A percentile compares a stretch with the other conserved stretches of the same genome.
These are phyloP conservation scores for Sebastes oblongus DNA, from an alignment of 2,797 vertebrate genomes.

Conservation along the genomic window DNA sequence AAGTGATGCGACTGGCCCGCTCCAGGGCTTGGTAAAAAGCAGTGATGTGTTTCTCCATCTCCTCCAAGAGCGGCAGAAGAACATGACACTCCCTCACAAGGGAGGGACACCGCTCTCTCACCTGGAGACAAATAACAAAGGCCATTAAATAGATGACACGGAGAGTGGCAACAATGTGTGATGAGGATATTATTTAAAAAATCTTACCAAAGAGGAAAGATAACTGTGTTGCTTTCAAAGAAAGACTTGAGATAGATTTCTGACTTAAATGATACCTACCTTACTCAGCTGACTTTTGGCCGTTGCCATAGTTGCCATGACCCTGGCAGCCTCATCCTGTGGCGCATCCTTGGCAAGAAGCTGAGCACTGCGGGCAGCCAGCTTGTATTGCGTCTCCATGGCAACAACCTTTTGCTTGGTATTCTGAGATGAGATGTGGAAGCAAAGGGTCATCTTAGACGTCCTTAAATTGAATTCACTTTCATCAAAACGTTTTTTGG, in stretches of 20 bases:
- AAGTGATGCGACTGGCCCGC: conserved; percentile 86
- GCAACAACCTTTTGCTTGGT: conserved; percentile 91
- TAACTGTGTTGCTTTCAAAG: neutral
- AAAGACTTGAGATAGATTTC: neutral
- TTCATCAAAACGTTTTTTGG: conserved; percentile 14
- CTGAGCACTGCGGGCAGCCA: conserved; percentile 88
- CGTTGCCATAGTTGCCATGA: conserved; percentile 85
- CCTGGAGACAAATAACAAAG: conserved; percentile 74
- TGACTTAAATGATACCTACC: conserved; percentile 71
- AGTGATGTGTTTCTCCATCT: conserved; percentile 92
- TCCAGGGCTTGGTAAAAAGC: conserved; percentile 92
- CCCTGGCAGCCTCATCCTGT: conserved; percentile 88
- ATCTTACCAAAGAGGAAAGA: neutral
- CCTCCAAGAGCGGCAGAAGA: conserved; percentile 88
- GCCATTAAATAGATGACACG: neutral
- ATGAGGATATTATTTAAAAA: neutral
- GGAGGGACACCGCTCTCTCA: conserved; percentile 87
- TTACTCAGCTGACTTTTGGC: conserved; percentile 92
- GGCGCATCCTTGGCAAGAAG: conserved; percentile 90
- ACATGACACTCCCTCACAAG: conserved; percentile 89
- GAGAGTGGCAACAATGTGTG: neutral
- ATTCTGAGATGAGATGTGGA: conserved; percentile 78
- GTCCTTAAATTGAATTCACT: conserved; percentile 10
- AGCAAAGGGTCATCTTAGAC: conserved; percentile 22
- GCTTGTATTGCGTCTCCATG: conserved; percentile 94